Conservation (phyloP, 1,140 invertebrate genomes). For the Lethocerus indicus region DNA sequence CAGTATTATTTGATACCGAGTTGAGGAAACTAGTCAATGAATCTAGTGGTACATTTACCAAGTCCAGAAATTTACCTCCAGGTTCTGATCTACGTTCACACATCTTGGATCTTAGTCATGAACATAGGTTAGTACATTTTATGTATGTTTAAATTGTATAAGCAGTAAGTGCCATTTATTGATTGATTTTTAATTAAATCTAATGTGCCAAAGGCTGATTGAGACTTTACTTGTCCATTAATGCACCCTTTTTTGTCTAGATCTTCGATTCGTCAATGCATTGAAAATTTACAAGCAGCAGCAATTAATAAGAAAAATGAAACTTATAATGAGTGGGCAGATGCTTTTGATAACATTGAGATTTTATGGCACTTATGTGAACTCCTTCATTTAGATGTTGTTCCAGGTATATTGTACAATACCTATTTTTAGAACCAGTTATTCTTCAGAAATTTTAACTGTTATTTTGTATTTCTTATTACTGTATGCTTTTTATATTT, state of each 20-base stretch:
- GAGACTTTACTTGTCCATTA: neutral
- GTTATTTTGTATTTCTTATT: no score
- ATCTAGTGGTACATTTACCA: conserved; percentile 59
- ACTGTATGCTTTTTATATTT: no score
- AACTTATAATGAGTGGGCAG: conserved; percentile 43
- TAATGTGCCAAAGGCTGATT: neutral
- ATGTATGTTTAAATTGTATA: neutral
- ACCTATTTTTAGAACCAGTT: no score
- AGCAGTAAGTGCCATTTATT: neutral
- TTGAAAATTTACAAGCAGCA: conserved; percentile 54
- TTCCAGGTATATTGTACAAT: no score
- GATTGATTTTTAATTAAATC: neutral
- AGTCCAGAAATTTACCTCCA: conserved; percentile 37
- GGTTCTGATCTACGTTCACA: conserved; percentile 22
- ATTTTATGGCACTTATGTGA: conserved; percentile 86
- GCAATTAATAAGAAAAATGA: conserved; percentile 32
- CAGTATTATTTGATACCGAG: conserved; percentile 49
- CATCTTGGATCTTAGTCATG: conserved; percentile 57
- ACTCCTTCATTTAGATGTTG: conserved; percentile 66
- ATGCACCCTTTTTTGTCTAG: conserved; percentile 16
- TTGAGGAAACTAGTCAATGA: conserved; percentile 72
- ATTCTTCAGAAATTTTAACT: no score
- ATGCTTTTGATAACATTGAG: conserved; percentile 78
- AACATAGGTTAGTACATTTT: conserved; percentile 39
- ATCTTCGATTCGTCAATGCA: conserved; percentile 63